These are phyloP conservation scores for Drosophila meridiana DNA, from an alignment of 2,888 invertebrate species.

Conservation along the genomic window DNA sequence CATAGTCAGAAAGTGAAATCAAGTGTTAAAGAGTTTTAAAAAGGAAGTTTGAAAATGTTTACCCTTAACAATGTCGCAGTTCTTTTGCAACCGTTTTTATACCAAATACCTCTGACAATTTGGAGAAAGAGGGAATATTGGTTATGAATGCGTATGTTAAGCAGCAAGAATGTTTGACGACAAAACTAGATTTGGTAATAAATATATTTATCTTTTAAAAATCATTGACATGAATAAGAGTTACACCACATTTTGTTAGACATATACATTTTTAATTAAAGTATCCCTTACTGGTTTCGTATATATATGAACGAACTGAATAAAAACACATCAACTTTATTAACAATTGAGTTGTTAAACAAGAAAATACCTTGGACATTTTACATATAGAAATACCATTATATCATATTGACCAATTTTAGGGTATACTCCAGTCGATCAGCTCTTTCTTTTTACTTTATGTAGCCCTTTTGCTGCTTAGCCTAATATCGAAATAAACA, in stretches of 20 bases:
- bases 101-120: not conserved
- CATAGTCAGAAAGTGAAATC: conserved; percentile 69
- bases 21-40: conserved; percentile 77
- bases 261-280: too few relatives aligned
- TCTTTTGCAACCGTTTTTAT: conserved; percentile 15
- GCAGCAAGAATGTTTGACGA: not conserved
- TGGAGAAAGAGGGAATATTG: not conserved
- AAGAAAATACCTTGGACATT: not conserved
- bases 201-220: too few relatives aligned
- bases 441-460: not conserved
- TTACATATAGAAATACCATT: not conserved
- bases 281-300: too few relatives aligned
- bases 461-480: conserved; percentile 73
- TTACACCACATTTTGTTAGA: too few relatives aligned
- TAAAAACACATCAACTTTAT: not conserved
- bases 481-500: conserved; percentile 80
- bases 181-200: too few relatives aligned
- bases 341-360: not conserved
- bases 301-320: too few relatives aligned
- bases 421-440: not conserved
- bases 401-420: too few relatives aligned
- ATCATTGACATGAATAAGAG: too few relatives aligned
- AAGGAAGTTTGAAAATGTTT: conserved; percentile 40
- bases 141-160: not conserved
- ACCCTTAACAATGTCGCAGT: conserved; percentile 43